Conservation (phyloP, 2,797 vertebrate species). For the Chelidonichthys spinosus region DNA sequence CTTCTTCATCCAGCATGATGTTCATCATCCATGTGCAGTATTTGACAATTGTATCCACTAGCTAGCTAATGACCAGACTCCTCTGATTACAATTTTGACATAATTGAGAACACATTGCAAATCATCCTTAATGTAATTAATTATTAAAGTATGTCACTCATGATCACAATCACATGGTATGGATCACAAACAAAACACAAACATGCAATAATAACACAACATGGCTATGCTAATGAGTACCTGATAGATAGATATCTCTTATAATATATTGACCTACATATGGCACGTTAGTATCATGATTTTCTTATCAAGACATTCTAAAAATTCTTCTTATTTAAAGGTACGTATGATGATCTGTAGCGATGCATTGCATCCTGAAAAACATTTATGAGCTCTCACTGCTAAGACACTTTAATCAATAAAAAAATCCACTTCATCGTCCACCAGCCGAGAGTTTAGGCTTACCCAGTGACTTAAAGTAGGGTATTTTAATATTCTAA, state of each 20-base stretch:
- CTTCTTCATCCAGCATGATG: no score
- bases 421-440: neutral
- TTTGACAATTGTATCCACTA: no score
- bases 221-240: neutral
- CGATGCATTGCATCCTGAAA: neutral
- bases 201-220: neutral
- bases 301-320: no score
- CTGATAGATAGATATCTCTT: no score
- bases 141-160: no score
- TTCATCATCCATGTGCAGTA: no score
- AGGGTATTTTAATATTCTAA: no score
- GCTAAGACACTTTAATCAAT: neutral
- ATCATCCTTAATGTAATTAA: neutral
- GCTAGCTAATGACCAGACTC: no score
- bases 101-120: neutral
- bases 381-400: neutral
- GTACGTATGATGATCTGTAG: neutral
- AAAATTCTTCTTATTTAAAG: neutral
- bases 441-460: neutral
- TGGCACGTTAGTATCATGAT: neutral
- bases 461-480: neutral
- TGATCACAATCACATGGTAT: neutral
- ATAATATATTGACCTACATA: no score
- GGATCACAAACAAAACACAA: neutral
- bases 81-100: neutral